Evolutionary conservation across 2,888 invertebrate genomes (phyloP).

Genomic region (Lasioglossum calceatum): DNA sequence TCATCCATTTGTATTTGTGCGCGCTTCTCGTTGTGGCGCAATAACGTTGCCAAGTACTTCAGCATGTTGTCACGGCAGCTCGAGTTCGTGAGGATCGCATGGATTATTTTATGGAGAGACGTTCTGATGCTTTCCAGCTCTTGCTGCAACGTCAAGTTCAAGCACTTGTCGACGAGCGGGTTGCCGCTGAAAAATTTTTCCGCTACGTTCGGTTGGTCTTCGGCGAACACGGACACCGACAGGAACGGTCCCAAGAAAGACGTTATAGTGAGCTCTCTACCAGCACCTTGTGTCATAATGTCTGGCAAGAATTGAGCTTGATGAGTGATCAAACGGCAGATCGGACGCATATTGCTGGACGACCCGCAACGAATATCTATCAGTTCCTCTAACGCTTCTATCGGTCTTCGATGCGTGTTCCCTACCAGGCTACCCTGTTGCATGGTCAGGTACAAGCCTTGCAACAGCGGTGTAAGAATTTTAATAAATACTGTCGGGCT

Average conservation of each 20-base stretch:
- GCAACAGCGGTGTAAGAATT: constrained; percentile 89
- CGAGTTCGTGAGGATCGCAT: constrained; percentile 92
- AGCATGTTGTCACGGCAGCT: constrained; percentile 92
- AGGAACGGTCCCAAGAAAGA: constrained; percentile 97
- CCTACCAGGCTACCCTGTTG: constrained; percentile 89
- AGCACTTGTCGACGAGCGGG: constrained; percentile 87
- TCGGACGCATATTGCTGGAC: constrained; percentile 89
- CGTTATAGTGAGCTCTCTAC: constrained; percentile 93
- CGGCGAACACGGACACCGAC: constrained; percentile 95
- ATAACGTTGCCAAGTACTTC: constrained; percentile 91
- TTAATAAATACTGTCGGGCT: constrained; percentile 87
- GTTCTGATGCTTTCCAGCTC: constrained; percentile 92
- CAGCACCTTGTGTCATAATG: constrained; percentile 90
- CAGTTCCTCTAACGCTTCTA: constrained; percentile 91
- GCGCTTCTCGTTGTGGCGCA: constrained; percentile 93
- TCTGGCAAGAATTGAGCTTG: constrained; percentile 91
- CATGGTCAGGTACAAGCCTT: constrained; percentile 89
- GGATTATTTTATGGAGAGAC: constrained; percentile 92
- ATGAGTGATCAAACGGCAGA: constrained; percentile 89
- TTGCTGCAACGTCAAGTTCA: constrained; percentile 90
- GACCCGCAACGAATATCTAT: constrained; percentile 91
- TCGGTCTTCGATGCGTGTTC: constrained; percentile 88
- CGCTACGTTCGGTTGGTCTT: constrained; percentile 96
- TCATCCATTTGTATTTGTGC: constrained; percentile 97
- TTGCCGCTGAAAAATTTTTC: constrained; percentile 89